Base-by-base conservation (phyloP, 2,888 invertebrate genomes). In the Gibbula magus region DNA sequence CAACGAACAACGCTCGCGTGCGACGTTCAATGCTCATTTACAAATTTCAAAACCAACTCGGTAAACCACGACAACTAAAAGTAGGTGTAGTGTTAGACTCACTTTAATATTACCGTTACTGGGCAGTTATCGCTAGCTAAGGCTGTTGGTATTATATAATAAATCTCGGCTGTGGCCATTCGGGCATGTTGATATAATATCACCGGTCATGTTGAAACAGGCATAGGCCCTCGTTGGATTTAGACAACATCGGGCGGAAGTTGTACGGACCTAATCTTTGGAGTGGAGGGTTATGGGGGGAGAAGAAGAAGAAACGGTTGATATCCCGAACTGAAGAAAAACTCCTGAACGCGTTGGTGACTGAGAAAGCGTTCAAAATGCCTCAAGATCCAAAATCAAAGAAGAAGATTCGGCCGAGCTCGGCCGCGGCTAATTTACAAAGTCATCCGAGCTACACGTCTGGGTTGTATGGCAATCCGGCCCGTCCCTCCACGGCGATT, bases 401-500 rank as follows among this genome's bases (percentile, higher is more conserved):
- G 18, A 39, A 80, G 77, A 88, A 87, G 82, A 87, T 92, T 22
- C 86, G 92, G 70, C 92, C 92, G 5, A 91, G 90, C 77, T 91
- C 92, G 4, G 92, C 92, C 1, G 86, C 91, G 16, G 91, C 91
- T 1, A 91, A 91, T 82, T 79, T 92, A 35, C 92, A 92, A 81
- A 90, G 88, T 16, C 91, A 92, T 79, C 90, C 89, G 22, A 86
- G 87, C 54, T 92, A 83, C 81, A 86, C 87, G 5, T 89, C 90
- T 8, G 89, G 91, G 79, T 83, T 92, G 20, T 90, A 86, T 74
- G 90, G 91, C 75, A 88, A 87, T 84, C 85, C 86, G 53, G 77
- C 84, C 8, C 83, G 91, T 22, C 89, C 91, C 5, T 81, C 90
- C 7, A 90, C 91, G 3, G 90, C 90, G 8, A 75, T 82, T 0